A percentile compares a stretch with the other conserved stretches of the same genome.
Conservation (phyloP, 2,797 vertebrate species). For the Psittacula derbiana region DNA sequence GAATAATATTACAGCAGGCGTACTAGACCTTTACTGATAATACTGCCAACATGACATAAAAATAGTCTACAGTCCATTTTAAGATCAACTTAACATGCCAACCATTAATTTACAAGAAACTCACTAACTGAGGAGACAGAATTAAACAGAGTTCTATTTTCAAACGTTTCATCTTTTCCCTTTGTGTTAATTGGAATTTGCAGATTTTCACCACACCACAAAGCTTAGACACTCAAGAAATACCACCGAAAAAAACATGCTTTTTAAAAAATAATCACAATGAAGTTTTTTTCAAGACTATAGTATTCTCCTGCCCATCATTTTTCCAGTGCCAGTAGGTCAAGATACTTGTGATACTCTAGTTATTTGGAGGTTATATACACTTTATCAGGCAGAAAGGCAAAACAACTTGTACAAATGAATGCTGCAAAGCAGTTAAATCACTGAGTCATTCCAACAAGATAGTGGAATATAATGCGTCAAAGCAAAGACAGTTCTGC, state of each 20-base stretch:
- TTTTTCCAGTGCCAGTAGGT: background rate
- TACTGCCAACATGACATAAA: constrained; percentile 45
- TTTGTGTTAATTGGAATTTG: constrained; percentile 30
- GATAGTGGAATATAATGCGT: background rate
- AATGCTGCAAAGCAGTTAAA: background rate
- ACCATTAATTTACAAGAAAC: constrained; percentile 10
- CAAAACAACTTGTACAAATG: background rate
- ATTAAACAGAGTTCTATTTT: constrained; percentile 36
- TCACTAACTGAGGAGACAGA: background rate
- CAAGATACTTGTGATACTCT: background rate
- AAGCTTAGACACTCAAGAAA: constrained; percentile 26
- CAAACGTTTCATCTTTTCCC: constrained; percentile 3
- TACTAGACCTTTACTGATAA: constrained; percentile 46
- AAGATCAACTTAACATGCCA: constrained; percentile 33
- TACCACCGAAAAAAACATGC: background rate
- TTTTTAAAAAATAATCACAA: background rate
- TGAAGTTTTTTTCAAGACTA: background rate
- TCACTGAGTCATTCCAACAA: background rate
- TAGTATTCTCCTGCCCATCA: background rate
- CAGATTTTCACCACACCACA: constrained; percentile 8
- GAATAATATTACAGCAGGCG: constrained; percentile 53
- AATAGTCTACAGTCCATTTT: constrained; percentile 50
- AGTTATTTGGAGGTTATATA: background rate
- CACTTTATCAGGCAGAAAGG: background rate
- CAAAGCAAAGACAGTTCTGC: background rate